These are phyloP conservation scores for Meleagris gallopavo DNA, from an alignment of 2,113 vertebrate genomes.

Conservation along the genomic window DNA sequence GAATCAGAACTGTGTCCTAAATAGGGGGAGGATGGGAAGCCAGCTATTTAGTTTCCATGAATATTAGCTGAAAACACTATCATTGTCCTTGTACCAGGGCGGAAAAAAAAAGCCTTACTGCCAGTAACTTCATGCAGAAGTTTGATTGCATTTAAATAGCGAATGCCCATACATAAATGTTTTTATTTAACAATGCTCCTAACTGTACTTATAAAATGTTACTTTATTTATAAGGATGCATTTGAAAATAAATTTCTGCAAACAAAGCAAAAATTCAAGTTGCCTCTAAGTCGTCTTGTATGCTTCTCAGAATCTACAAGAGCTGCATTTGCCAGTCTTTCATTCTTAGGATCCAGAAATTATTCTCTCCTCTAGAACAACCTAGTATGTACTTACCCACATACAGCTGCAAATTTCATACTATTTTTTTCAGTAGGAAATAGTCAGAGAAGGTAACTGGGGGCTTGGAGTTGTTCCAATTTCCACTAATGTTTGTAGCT, in stretches of 20 bases:
- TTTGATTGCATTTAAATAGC: background rate
- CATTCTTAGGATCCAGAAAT: background rate
- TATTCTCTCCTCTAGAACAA: background rate
- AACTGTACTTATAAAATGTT: background rate
- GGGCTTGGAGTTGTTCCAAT: background rate
- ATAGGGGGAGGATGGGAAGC: background rate
- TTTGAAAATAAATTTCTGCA: constrained; percentile 7
- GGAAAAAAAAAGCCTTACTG: background rate
- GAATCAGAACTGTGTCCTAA: background rate
- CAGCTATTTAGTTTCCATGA: background rate
- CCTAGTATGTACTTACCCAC: background rate
- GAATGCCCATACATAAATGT: background rate
- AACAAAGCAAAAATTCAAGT: background rate
- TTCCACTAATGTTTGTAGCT: background rate
- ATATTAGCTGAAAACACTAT: background rate
- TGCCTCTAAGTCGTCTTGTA: background rate
- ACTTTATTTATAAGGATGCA: background rate
- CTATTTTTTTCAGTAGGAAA: background rate
- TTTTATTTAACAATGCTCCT: background rate
- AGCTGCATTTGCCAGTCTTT: background rate
- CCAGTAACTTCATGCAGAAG: background rate
- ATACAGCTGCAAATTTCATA: background rate
- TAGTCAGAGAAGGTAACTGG: background rate
- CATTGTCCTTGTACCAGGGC: background rate
- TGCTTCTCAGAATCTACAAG: background rate